Conservation (phyloP, 1,140 invertebrate species). For the Drosophila nasuta region DNA sequence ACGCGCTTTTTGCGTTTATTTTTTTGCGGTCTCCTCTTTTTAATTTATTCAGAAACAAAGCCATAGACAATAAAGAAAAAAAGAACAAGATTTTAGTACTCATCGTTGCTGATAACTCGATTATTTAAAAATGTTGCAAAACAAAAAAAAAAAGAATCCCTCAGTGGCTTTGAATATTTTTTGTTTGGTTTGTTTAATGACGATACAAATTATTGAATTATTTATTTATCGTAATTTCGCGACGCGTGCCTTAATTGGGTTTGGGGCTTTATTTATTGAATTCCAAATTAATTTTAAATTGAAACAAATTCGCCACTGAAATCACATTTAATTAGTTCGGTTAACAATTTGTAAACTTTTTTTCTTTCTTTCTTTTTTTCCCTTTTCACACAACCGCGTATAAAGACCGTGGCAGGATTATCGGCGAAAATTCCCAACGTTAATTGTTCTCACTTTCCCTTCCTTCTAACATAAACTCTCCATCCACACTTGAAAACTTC, state of each 20-base stretch:
- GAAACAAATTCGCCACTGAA: slow-evolving; percentile 61
- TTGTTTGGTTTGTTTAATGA: slow-evolving; percentile 49
- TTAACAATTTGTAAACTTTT: slow-evolving; percentile 44
- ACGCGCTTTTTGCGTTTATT: slow-evolving; percentile 27
- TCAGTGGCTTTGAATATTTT: slow-evolving; percentile 24
- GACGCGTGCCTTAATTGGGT: slow-evolving; percentile 50
- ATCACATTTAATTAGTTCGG: slow-evolving; percentile 68
- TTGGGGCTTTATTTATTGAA: slow-evolving; percentile 60
- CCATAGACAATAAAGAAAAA: slow-evolving; percentile 8
- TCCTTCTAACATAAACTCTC: not conserved
- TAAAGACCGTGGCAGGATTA: slow-evolving; percentile 29
- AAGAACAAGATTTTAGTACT: slow-evolving; percentile 35
- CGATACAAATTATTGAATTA: slow-evolving; percentile 59
- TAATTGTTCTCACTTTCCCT: slow-evolving; percentile 21
- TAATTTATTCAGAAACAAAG: slow-evolving; percentile 32
- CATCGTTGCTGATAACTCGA: slow-evolving; percentile 51
- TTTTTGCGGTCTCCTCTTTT: slow-evolving; percentile 24
- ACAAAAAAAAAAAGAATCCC: slow-evolving; percentile 36
- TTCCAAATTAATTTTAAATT: slow-evolving; percentile 65
- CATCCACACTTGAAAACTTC: not conserved
- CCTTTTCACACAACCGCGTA: not conserved
- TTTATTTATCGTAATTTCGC: slow-evolving; percentile 47
- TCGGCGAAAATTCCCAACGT: slow-evolving; percentile 27
- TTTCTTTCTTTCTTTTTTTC: slow-evolving; percentile 14
- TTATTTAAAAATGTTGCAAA: slow-evolving; percentile 36